Percentiles rank a stretch among this genome's conserved stretches.
phyloP scores from a whole-genome alignment of 2,113 vertebrate species.

The Tympanuchus pallidicinctus region DNA sequence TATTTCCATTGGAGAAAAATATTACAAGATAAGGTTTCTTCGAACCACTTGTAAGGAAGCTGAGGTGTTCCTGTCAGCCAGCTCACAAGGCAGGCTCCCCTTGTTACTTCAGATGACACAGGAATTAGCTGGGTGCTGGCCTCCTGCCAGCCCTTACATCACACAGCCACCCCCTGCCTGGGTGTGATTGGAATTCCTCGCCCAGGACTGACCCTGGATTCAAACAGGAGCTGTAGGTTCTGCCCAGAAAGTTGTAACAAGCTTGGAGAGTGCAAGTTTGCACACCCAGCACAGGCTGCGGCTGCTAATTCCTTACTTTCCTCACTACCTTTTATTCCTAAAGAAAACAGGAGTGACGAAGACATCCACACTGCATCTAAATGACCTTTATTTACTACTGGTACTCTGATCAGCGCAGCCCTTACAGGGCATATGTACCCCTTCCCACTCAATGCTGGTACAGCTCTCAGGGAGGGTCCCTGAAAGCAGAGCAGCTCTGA shows the following conservation, averaged over 20 bases:
- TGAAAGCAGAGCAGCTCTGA: background rate
- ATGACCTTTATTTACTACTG: conserved; percentile 45
- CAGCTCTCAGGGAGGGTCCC: background rate
- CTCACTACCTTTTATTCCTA: background rate
- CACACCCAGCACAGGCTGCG: background rate
- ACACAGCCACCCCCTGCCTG: conserved; percentile 67
- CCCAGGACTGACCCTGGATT: conserved; percentile 62
- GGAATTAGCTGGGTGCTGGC: conserved; percentile 58
- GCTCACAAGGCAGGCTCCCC: background rate
- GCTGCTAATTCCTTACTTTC: conserved; percentile 28
- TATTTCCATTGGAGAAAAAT: background rate
- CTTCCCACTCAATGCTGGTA: background rate
- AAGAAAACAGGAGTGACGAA: conserved; percentile 41
- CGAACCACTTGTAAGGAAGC: conserved; percentile 27
- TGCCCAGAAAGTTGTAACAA: conserved; percentile 41
- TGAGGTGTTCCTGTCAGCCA: background rate
- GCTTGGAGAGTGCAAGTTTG: conserved; percentile 19
- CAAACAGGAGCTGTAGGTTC: conserved; percentile 45
- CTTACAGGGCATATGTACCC: background rate
- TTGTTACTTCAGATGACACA: conserved; percentile 47
- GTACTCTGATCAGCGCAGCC: conserved; percentile 34
- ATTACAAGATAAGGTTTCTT: background rate
- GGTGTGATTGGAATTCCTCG: conserved; percentile 62
- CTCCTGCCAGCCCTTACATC: conserved; percentile 66
- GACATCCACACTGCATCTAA: conserved; percentile 25